phyloP scores from a whole-genome alignment of 1,140 invertebrate species.

The Aphis gossypii region DNA sequence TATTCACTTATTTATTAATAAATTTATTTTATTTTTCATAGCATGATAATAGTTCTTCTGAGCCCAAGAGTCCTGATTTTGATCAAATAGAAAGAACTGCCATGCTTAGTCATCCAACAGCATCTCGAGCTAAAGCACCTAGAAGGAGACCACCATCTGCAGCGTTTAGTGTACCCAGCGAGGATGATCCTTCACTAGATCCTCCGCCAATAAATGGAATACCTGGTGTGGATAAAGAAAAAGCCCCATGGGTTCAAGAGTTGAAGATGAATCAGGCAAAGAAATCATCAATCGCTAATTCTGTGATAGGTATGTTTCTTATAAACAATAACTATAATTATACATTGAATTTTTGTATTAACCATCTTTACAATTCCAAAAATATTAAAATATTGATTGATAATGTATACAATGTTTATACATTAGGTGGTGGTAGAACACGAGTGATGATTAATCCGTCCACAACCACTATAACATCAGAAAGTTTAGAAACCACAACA shows the following conservation, averaged over 20 bases:
- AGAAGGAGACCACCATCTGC: conserved; percentile 71
- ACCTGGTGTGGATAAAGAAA: conserved; percentile 58
- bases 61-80: conserved; percentile 64
- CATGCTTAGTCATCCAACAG: conserved; percentile 72
- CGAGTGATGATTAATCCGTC: conserved; percentile 50
- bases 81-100: conserved; percentile 69
- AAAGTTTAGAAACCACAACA: conserved; percentile 46
- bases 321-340: not conserved
- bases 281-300: conserved; percentile 60
- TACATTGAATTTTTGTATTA: not conserved
- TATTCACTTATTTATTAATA: not conserved
- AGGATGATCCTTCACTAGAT: conserved; percentile 13
- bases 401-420: not conserved
- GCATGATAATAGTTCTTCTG: conserved; percentile 6
- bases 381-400: not conserved
- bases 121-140: conserved; percentile 71
- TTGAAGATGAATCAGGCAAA: conserved; percentile 63
- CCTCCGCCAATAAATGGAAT: conserved; percentile 59
- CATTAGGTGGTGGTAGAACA: conserved; percentile 44
- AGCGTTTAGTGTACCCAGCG: conserved; percentile 29
- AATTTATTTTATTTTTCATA: not conserved
- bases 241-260: conserved; percentile 62
- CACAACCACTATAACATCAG: conserved; percentile 49
- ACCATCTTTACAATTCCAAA: not conserved
- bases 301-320: conserved; percentile 34